Conservation (phyloP, 2,113 vertebrate species). For the crab-eating macaque (Macaca fascicularis) region DNA sequence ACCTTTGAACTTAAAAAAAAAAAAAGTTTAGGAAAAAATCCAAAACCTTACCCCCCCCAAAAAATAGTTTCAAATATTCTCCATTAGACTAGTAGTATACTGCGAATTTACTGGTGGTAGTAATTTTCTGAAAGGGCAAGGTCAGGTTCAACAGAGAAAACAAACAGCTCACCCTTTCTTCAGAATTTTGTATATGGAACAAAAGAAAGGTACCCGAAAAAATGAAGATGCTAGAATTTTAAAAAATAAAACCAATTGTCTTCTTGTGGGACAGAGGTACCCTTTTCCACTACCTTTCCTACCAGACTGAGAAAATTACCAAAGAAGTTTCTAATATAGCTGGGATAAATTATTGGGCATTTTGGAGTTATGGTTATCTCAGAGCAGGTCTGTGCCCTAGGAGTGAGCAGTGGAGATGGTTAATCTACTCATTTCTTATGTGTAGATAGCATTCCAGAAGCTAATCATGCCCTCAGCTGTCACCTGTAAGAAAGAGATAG, state of each 20-base stretch:
- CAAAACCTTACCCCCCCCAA: not conserved
- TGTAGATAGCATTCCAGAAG: slow-evolving; percentile 11
- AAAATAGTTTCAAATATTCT: not conserved
- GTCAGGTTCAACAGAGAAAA: not conserved
- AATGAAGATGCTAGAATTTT: not conserved
- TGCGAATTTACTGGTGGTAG: not conserved
- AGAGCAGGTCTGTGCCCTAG: slow-evolving; percentile 2
- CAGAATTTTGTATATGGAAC: not conserved
- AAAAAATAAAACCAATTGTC: not conserved
- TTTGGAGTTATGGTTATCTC: slow-evolving; percentile 30
- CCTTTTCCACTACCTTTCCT: not conserved
- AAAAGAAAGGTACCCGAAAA: not conserved
- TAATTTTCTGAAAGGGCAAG: not conserved
- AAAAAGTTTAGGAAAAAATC: too few species aligned
- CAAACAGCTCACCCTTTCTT: not conserved
- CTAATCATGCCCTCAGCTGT: not conserved
- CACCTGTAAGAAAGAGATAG: not conserved
- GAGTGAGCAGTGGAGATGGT: slow-evolving; percentile 34
- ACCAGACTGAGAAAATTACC: slow-evolving; percentile 52
- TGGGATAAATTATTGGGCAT: not conserved
- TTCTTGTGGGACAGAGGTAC: slow-evolving; percentile 63
- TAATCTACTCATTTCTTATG: slow-evolving; percentile 48
- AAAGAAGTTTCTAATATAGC: slow-evolving; percentile 42
- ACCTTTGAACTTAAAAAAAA: too few species aligned
- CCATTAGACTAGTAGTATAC: not conserved